These are phyloP conservation scores for Drosophila cognata DNA, from an alignment of 2,888 invertebrate genomes.

Conservation along the genomic window DNA sequence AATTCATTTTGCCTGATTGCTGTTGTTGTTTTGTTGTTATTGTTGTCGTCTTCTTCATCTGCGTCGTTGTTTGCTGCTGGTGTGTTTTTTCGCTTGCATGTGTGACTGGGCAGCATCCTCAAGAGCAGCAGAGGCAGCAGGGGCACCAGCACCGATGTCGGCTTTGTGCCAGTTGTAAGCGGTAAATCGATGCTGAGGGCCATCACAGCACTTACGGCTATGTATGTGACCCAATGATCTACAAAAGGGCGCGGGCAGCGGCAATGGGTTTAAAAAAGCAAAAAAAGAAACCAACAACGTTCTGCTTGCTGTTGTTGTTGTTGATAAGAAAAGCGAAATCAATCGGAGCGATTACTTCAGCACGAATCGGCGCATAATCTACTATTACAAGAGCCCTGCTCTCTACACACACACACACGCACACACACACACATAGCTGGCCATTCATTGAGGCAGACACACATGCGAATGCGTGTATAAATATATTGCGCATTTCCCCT, in stretches of 20 bases:
- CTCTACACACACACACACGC: slow-evolving; percentile 33
- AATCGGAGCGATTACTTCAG: slow-evolving; percentile 56
- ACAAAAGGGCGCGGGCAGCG: slow-evolving; percentile 67
- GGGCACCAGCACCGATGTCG: slow-evolving; percentile 13
- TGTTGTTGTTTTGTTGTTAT: slow-evolving; percentile 29
- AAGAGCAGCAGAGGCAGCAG: slow-evolving; percentile 13
- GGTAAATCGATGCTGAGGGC: slow-evolving; percentile 75
- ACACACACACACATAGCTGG: slow-evolving; percentile 11
- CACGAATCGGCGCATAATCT: slow-evolving; percentile 45
- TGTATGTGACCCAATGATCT: slow-evolving; percentile 73
- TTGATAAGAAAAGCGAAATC: slow-evolving; percentile 66
- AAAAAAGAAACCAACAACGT: background rate
- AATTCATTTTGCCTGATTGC: slow-evolving; percentile 76
- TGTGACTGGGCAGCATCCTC: slow-evolving; percentile 38
- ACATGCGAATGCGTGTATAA: slow-evolving; percentile 5
- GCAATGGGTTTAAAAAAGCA: slow-evolving; percentile 20
- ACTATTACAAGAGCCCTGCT: slow-evolving; percentile 37
- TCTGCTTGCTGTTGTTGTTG: slow-evolving; percentile 5
- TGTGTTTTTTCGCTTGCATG: slow-evolving; percentile 1
- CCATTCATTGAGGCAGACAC: slow-evolving; percentile 45
- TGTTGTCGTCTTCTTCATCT: slow-evolving; percentile 52
- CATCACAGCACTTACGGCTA: slow-evolving; percentile 25
- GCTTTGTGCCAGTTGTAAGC: slow-evolving; percentile 72
- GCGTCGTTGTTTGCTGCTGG: slow-evolving; percentile 7
- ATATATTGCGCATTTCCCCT: slow-evolving; percentile 28